Evolutionary conservation across 2,888 invertebrate species (phyloP), one percentile per base, ranked within the genome.

Genomic region (Drosophila conformis): DNA sequence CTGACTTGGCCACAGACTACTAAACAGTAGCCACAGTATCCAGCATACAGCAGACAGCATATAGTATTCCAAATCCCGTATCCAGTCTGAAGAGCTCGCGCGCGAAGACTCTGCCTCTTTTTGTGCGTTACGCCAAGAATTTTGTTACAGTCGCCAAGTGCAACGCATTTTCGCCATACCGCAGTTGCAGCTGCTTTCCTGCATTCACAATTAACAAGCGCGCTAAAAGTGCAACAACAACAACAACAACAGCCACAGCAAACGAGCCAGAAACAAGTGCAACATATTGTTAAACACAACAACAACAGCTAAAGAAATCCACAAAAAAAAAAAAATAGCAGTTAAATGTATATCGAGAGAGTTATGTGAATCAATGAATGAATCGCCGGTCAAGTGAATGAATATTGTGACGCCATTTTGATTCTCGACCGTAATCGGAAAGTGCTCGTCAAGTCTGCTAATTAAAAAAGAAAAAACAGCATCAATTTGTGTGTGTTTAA

Each of bases 101-200:
- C 75, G 64, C 48, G 68, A 65, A 58, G 56, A 61, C 63, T 63
- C n/a, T 51, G 33, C 42, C 57, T 62, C 75, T 74, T 36, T 74
- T 74, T 75, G 75, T 56, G 78, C 71, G 78, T 64, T 46, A 75
- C 82, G 84, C 62, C 71, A 85, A 77, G 87, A 85, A 85, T 85
- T 85, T 54, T 85, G 87, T 85, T 85, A 85, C 79, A 85, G 73
- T 80, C 80, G 74, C 74, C 78, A 85, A 85, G 87, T 85, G 85
- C 85, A 85, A 85, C 83, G 85, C 85, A 85, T 87, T 85, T 82
- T 87, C 80, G 80, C 46, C 87, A 87, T 84, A 75, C 87, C 88
- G 70, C 83, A 70, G 75, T 74, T 87, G 85, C 85, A 85, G 87
- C 87, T 85, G 87, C 56, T 79, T 74, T 72, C 70, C 75, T 67